Conservation (phyloP, 2,113 vertebrate species). For the Canis aureus region DNA sequence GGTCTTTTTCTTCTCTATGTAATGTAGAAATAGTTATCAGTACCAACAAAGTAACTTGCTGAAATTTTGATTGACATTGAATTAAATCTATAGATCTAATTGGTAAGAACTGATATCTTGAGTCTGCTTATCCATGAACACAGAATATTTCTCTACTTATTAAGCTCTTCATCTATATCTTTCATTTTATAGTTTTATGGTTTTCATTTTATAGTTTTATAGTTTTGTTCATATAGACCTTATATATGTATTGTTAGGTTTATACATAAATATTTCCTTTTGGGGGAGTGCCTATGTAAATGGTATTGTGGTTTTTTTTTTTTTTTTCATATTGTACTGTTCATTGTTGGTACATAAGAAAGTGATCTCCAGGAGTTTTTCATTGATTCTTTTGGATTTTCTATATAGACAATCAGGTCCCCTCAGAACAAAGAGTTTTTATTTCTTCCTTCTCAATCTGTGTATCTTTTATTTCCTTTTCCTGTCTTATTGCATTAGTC, state of each 20-base stretch:
- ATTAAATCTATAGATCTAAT: neutral
- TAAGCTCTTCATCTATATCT: neutral
- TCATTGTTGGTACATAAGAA: neutral
- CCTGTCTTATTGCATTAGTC: neutral
- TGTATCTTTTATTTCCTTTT: neutral
- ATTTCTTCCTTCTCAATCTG: neutral
- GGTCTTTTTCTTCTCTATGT: neutral
- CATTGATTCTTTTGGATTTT: neutral
- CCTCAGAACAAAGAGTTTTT: neutral
- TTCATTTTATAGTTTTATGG: neutral
- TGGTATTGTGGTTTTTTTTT: neutral
- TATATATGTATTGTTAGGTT: neutral
- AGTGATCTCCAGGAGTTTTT: neutral
- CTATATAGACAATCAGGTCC: neutral
- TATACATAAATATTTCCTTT: neutral
- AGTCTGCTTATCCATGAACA: neutral
- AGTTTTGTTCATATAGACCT: neutral
- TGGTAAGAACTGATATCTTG: neutral
- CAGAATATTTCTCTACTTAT: neutral
- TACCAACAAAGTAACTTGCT: neutral
- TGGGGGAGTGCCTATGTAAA: neutral
- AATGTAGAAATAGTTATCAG: neutral
- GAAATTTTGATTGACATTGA: neutral
- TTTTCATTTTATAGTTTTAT: neutral
- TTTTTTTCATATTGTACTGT: neutral